Evolutionary conservation across 2,113 vertebrate genomes (phyloP).

Genomic region (Hylia prasina): DNA sequence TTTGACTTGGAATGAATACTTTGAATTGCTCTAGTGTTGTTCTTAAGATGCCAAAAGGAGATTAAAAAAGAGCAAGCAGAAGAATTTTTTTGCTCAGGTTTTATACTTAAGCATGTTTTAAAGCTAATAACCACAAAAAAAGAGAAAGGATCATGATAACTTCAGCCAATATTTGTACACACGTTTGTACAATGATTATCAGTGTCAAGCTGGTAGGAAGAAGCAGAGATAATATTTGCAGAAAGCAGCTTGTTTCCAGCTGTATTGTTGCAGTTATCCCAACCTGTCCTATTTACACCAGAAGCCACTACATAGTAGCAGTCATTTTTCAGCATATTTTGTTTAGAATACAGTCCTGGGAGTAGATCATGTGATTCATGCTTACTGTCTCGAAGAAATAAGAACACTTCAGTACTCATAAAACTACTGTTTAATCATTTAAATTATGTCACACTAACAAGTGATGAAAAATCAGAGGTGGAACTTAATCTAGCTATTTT

Average conservation of each 20-base stretch:
- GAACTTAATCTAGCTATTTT: neutral
- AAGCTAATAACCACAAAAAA: neutral
- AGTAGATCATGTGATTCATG: neutral
- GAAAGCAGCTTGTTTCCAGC: slow-evolving; percentile 20
- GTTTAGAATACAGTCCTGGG: neutral
- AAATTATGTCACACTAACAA: neutral
- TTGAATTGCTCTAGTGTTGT: neutral
- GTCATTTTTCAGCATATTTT: neutral
- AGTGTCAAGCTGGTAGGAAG: slow-evolving; percentile 4
- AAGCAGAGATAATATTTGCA: neutral
- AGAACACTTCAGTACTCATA: neutral
- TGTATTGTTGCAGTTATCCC: neutral
- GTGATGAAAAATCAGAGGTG: neutral
- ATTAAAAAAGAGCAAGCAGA: neutral
- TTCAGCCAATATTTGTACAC: neutral
- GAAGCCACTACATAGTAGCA: neutral
- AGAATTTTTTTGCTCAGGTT: neutral
- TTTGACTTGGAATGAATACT: neutral
- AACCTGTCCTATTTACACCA: slow-evolving; percentile 26
- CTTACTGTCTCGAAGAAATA: neutral
- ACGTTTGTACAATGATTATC: neutral
- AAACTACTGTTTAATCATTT: neutral
- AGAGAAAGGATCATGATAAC: neutral
- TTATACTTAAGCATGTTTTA: neutral
- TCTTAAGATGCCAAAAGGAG: neutral